A percentile compares a stretch with the other conserved stretches of the same genome.
Conservation (phyloP, 2,797 vertebrate species). For the Neostethus bicornis region DNA sequence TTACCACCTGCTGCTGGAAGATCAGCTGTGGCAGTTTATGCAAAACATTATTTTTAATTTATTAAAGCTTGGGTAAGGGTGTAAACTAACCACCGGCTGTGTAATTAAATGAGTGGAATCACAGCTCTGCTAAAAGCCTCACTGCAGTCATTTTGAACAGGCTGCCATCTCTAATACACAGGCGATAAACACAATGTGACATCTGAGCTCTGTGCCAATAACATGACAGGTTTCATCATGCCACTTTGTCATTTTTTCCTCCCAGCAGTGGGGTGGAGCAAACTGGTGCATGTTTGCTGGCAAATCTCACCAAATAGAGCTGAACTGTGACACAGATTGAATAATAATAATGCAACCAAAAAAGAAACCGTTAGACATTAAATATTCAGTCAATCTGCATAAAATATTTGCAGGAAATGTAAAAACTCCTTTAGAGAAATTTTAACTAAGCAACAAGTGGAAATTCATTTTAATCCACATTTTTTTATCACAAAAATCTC, state of each 20-base stretch:
- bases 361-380: too few species aligned
- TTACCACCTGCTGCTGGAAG: constrained; percentile 40
- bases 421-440: too few species aligned
- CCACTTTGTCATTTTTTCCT: constrained; percentile 39
- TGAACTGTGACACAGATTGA: too few species aligned
- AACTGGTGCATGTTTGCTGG: constrained; percentile 7
- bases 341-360: too few species aligned
- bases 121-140: constrained; percentile 24
- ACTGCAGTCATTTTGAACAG: constrained; percentile 48
- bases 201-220: constrained; percentile 53
- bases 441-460: too few species aligned
- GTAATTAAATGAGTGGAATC: constrained; percentile 64
- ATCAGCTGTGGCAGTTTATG: constrained; percentile 29
- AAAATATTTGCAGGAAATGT: too few species aligned
- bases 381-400: too few species aligned
- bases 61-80: constrained; percentile 47
- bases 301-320: constrained; percentile 26
- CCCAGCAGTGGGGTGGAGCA: constrained; percentile 22
- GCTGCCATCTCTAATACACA: constrained; percentile 27
- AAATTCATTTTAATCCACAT: too few species aligned
- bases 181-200: constrained; percentile 34
- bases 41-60: constrained; percentile 41
- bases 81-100: constrained; percentile 62
- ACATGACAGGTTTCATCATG: constrained; percentile 49
- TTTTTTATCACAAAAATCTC: too few species aligned